These are phyloP conservation scores for Temnothorax longispinosus DNA, from an alignment of 1,140 invertebrate species.

Conservation along the genomic window DNA sequence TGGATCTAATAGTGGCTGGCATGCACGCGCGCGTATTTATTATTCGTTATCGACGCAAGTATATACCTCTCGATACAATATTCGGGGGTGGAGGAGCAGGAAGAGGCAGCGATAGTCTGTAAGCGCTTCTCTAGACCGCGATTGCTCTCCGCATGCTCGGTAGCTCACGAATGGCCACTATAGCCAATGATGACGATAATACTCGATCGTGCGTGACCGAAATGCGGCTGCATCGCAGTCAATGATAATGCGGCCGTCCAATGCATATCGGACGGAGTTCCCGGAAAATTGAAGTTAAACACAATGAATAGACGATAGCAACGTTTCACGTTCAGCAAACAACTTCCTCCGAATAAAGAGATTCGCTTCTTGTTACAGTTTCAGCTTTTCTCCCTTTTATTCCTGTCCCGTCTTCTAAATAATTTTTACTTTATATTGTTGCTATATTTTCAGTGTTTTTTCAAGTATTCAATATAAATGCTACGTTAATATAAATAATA, in stretches of 20 bases:
- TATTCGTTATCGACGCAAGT: conserved; percentile 61
- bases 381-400: neutral
- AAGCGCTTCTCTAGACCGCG: conserved; percentile 69
- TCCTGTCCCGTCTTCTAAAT: neutral
- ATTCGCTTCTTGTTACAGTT: neutral
- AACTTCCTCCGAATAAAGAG: conserved; percentile 15
- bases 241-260: conserved; percentile 59
- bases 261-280: conserved; percentile 51
- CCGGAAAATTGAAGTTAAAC: conserved; percentile 51
- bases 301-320: conserved; percentile 18
- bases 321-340: conserved; percentile 28
- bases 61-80: conserved; percentile 59
- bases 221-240: conserved; percentile 67
- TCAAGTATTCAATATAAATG: neutral
- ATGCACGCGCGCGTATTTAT: conserved; percentile 12
- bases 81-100: conserved; percentile 33
- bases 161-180: conserved; percentile 68
- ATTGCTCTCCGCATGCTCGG: conserved; percentile 67
- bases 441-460: neutral
- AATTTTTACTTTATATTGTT: neutral
- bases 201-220: conserved; percentile 74
- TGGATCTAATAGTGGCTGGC: neutral
- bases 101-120: conserved; percentile 60
- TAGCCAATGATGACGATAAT: conserved; percentile 73
- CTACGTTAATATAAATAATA: neutral